Evolutionary conservation across 2,888 invertebrate species (phyloP), one percentile per base, ranked within the genome.

Genomic region (Digitonthophagus gazella): DNA sequence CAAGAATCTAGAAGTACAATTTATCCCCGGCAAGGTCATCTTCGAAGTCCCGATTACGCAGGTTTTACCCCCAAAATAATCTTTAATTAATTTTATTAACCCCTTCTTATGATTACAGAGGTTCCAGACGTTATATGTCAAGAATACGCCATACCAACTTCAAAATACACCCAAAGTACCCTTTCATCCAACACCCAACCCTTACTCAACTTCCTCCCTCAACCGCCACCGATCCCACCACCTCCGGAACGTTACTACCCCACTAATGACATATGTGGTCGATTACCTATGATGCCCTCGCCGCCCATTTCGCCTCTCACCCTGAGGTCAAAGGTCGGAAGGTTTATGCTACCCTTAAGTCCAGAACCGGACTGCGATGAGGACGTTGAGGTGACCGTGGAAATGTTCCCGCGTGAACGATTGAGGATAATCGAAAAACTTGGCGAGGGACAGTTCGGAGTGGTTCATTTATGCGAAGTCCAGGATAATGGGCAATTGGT

Each of bases 381-480:
- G 83, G 86, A 71, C 84, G 80, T 82, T 68, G 83, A 85, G 77
- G 80, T 84, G 73, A 83, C 85, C 72, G 80, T 87, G 68, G 80
- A 82, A 69, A 89, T 90, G 82, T 90, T 93, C 83, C 91, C 92
- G 15, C 85, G 90, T 74, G 90, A 91, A 77, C 88, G 89, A 78
- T 86, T 93, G 75, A 86, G 88, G 79, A 89, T 92, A 81, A 86
- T 92, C 74, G 92, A 92, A 82, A 92, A 90, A 80, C 85, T 93
- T 68, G 93, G 93, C 67, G 88, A 89, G 75, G 92, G 93, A 72
- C 88, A 90, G 78, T 93, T 91, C 81, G 92, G 93, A 74, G 92
- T 93, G 84, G 85, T 89, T 78, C 89, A 89, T 81, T 81, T 90
- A 78, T 89, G 89, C 80, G 89, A 89, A 81, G 85, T 88, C 77